Conservation (phyloP, 2,888 invertebrate genomes). For the Pardosa pseudoannulata region DNA sequence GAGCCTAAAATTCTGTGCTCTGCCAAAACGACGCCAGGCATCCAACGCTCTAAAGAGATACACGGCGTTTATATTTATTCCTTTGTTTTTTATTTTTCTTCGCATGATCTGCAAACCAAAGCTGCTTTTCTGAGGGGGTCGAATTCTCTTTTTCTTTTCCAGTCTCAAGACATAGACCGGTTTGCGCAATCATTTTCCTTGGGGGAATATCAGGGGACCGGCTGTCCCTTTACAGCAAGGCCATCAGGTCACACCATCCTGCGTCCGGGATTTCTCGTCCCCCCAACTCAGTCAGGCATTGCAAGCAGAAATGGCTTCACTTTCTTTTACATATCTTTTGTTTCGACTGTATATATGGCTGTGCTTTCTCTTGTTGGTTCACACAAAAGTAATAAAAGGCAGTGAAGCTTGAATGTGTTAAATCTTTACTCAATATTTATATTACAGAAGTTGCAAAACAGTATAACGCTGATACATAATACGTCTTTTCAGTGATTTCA, state of each 20-base stretch:
- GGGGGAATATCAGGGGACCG: slow-evolving; percentile 47
- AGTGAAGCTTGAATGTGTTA: too few relatives aligned
- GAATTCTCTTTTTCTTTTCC: not conserved
- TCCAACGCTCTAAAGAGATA: too few relatives aligned
- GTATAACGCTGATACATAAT: too few relatives aligned
- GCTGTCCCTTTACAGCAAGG: slow-evolving; percentile 35
- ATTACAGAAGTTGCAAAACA: too few relatives aligned
- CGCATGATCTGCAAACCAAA: not conserved
- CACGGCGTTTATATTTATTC: not conserved
- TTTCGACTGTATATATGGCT: slow-evolving; percentile 20
- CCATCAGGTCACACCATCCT: slow-evolving; percentile 14
- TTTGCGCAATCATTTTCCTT: slow-evolving; percentile 43
- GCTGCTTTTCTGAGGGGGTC: not conserved
- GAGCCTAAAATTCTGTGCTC: too few relatives aligned
- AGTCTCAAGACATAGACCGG: slow-evolving; percentile 38
- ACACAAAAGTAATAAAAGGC: too few relatives aligned
- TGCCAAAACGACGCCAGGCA: too few relatives aligned
- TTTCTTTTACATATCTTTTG: slow-evolving; percentile 35
- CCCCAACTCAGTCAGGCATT: slow-evolving; percentile 40
- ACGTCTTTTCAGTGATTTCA: too few relatives aligned
- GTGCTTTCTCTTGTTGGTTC: too few relatives aligned
- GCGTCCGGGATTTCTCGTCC: slow-evolving; percentile 35
- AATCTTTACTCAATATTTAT: too few relatives aligned
- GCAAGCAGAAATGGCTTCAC: slow-evolving; percentile 25
- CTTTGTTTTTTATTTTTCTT: too few relatives aligned